phyloP scores from a whole-genome alignment of 2,888 invertebrate species.

The Alsophila aescularia region DNA sequence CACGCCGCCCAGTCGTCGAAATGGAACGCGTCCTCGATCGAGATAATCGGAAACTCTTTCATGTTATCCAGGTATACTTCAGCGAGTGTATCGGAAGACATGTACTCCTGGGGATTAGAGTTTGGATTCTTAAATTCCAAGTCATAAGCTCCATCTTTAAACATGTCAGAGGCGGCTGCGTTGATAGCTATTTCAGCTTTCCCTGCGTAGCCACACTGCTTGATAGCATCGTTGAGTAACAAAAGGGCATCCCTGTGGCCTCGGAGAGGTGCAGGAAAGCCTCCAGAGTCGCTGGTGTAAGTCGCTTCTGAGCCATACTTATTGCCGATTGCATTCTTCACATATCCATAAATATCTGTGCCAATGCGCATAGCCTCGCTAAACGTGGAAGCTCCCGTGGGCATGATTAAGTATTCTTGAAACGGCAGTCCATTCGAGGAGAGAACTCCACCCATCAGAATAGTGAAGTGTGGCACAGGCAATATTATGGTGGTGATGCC shows the following conservation, averaged over 20 bases:
- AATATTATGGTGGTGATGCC: slow-evolving; percentile 94
- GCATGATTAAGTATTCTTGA: slow-evolving; percentile 97
- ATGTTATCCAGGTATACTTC: slow-evolving; percentile 95
- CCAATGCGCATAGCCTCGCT: slow-evolving; percentile 99
- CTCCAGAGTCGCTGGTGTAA: slow-evolving; percentile 98
- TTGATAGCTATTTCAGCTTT: slow-evolving; percentile 98
- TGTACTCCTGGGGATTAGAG: slow-evolving; percentile 92
- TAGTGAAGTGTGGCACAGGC: slow-evolving; percentile 98
- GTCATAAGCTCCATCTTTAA: slow-evolving; percentile 93
- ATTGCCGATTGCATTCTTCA: slow-evolving; percentile 94
- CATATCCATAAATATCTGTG: slow-evolving; percentile 96
- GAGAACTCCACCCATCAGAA: slow-evolving; percentile 98
- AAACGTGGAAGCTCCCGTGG: slow-evolving; percentile 95
- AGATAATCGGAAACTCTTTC: slow-evolving; percentile 94
- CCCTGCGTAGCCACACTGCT: slow-evolving; percentile 96
- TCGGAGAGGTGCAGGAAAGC: slow-evolving; percentile 97
- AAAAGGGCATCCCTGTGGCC: slow-evolving; percentile 96
- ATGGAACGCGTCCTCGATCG: slow-evolving; percentile 99
- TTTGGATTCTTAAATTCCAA: slow-evolving; percentile 98
- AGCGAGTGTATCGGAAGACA: slow-evolving; percentile 92
- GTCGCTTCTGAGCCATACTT: slow-evolving; percentile 96
- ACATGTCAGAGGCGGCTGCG: slow-evolving; percentile 98
- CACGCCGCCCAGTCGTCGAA: slow-evolving; percentile 99
- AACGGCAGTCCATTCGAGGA: slow-evolving; percentile 98
- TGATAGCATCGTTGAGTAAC: slow-evolving; percentile 93